Conservation (phyloP, 2,888 invertebrate genomes). For the Parnassius glacialis region DNA sequence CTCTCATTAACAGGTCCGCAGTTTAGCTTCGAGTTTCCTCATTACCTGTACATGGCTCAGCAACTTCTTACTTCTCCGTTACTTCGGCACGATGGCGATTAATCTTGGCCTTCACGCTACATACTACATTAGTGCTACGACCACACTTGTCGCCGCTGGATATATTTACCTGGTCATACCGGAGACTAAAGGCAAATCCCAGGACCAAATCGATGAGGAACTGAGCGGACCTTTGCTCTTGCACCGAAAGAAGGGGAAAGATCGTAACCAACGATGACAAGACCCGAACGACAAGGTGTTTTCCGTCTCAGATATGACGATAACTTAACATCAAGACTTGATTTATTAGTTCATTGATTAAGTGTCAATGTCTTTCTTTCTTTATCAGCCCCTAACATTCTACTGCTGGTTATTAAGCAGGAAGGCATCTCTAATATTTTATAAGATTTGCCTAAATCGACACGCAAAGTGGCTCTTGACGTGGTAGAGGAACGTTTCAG, state of each 20-base stretch:
- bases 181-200: conserved; percentile 57
- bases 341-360: no score
- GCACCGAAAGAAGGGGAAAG: conserved; percentile 39
- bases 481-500: no score
- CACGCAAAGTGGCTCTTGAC: no score
- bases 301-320: conserved; percentile 16
- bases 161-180: conserved; percentile 57
- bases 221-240: conserved; percentile 58
- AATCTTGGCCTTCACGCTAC: conserved; percentile 64
- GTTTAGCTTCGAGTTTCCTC: conserved; percentile 68
- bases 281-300: conserved; percentile 37
- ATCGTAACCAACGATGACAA: conserved; percentile 58
- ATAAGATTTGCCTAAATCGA: no score
- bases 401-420: no score
- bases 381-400: no score
- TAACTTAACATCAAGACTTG: neutral
- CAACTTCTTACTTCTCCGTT: conserved; percentile 67
- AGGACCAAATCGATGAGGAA: conserved; percentile 58
- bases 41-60: conserved; percentile 75
- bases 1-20: conserved; percentile 52
- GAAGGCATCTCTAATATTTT: no score
- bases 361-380: no score
- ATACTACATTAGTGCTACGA: conserved; percentile 65
- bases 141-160: conserved; percentile 62
- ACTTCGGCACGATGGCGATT: conserved; percentile 62